Percentiles rank a stretch among this genome's conserved stretches.
Conservation (phyloP, 2,888 invertebrate genomes). For the Aplocera efformata region DNA sequence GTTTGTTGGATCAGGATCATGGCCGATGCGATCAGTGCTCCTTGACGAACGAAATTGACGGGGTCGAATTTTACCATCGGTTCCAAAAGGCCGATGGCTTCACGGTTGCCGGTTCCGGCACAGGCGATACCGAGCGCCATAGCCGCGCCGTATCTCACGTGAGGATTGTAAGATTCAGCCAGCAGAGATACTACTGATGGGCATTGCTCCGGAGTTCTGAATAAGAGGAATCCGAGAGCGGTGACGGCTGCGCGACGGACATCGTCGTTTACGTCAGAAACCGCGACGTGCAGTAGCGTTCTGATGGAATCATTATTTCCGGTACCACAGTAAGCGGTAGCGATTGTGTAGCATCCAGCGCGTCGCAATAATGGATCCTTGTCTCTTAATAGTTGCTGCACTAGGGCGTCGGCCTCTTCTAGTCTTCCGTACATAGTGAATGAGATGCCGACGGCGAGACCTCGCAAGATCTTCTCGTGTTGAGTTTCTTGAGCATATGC, state of each 20-base stretch:
- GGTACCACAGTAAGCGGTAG: slow-evolving; percentile 99
- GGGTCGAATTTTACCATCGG: slow-evolving; percentile 99
- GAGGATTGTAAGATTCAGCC: slow-evolving; percentile 99
- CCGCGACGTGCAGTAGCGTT: slow-evolving; percentile 96
- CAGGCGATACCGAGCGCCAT: slow-evolving; percentile 99
- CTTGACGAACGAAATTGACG: slow-evolving; percentile 99
- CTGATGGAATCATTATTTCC: slow-evolving; percentile 98
- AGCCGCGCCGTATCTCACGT: slow-evolving; percentile 99
- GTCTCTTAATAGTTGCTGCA: slow-evolving; percentile 93
- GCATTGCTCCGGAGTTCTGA: slow-evolving; percentile 97
- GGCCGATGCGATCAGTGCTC: slow-evolving; percentile 97
- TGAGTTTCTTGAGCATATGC: slow-evolving; percentile 97
- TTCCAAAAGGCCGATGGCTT: slow-evolving; percentile 96
- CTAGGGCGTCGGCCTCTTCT: slow-evolving; percentile 97
- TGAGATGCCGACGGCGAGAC: slow-evolving; percentile 97
- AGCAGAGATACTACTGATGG: slow-evolving; percentile 98
- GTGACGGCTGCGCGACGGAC: slow-evolving; percentile 99
- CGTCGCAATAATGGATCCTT: slow-evolving; percentile 97
- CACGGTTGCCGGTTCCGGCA: slow-evolving; percentile 98
- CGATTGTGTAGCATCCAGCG: slow-evolving; percentile 98
- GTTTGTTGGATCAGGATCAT: slow-evolving; percentile 99
- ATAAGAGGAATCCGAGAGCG: slow-evolving; percentile 97
- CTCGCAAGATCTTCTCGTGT: slow-evolving; percentile 98
- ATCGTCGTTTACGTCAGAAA: slow-evolving; percentile 99
- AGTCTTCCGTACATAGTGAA: slow-evolving; percentile 98